These are phyloP conservation scores for Dascyllus trimaculatus DNA, from an alignment of 2,113 vertebrate genomes.

Conservation along the genomic window DNA sequence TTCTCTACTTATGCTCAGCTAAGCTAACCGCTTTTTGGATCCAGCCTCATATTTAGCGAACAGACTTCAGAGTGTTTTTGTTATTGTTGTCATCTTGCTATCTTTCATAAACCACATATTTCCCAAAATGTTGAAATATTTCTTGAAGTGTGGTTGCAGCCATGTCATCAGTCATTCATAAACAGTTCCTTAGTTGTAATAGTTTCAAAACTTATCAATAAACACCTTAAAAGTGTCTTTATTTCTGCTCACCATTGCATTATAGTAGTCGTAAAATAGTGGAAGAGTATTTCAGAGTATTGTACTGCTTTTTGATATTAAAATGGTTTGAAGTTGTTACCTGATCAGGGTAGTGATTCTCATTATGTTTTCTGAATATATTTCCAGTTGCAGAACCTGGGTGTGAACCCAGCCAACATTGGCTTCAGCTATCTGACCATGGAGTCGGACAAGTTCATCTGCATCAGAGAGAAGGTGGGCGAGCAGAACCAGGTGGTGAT, in stretches of 20 bases:
- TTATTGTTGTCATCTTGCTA: not conserved
- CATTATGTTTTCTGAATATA: not conserved
- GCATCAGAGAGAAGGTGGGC: conserved; percentile 93
- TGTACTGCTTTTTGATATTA: not conserved
- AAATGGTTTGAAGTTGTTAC: not conserved
- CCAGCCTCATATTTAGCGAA: not conserved
- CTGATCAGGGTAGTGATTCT: not conserved
- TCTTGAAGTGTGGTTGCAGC: no score
- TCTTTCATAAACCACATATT: not conserved
- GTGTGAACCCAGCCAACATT: conserved; percentile 92
- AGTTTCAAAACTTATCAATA: no score
- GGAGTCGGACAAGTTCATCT: conserved; percentile 96
- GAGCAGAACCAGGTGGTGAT: conserved; percentile 94
- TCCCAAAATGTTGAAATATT: not conserved
- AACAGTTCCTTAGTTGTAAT: no score
- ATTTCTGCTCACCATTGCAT: not conserved
- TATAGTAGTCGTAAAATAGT: no score
- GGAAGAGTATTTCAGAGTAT: no score
- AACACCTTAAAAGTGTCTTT: not conserved
- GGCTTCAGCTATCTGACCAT: conserved; percentile 96
- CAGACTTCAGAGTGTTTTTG: not conserved
- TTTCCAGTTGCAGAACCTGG: conserved; percentile 92
- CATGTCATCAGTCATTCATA: no score
- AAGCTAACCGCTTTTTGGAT: not conserved
- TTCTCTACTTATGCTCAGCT: not conserved